phyloP scores from a whole-genome alignment of 2,888 invertebrate genomes.

The Chymomyza procnemis region DNA sequence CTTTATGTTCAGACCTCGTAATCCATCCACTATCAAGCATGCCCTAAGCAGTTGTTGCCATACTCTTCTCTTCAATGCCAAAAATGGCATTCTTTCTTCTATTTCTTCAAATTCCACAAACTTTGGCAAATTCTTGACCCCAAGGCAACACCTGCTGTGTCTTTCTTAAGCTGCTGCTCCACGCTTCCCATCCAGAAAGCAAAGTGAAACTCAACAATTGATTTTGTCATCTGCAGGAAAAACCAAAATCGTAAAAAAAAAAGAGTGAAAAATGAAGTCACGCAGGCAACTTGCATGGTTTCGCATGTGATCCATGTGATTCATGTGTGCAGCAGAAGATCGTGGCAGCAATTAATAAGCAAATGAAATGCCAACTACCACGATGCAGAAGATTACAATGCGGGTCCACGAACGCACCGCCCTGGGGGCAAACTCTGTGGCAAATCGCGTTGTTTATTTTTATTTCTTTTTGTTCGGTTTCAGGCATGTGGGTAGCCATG shows the following conservation, averaged over 20 bases:
- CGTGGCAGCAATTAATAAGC: slow-evolving; percentile 59
- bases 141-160: neutral
- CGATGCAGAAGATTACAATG: slow-evolving; percentile 44
- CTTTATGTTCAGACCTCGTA: too few relatives aligned
- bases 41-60: too few relatives aligned
- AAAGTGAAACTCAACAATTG: slow-evolving; percentile 60
- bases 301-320: slow-evolving; percentile 38
- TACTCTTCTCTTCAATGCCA: too few relatives aligned
- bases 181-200: too few relatives aligned
- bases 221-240: slow-evolving; percentile 46
- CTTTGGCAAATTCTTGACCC: neutral
- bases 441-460: slow-evolving; percentile 43
- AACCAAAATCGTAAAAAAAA: neutral
- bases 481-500: neutral
- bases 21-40: too few relatives aligned
- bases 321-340: neutral
- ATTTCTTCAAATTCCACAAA: too few relatives aligned
- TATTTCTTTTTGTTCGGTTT: too few relatives aligned
- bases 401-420: slow-evolving; percentile 60
- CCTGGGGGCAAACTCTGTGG: slow-evolving; percentile 14
- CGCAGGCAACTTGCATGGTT: slow-evolving; percentile 40
- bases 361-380: slow-evolving; percentile 60
- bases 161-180: neutral
- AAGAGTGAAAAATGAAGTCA: slow-evolving; percentile 22
- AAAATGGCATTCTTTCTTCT: too few relatives aligned